These are phyloP conservation scores for Watsonalla binaria DNA, from an alignment of 2,888 invertebrate species.

Conservation along the genomic window DNA sequence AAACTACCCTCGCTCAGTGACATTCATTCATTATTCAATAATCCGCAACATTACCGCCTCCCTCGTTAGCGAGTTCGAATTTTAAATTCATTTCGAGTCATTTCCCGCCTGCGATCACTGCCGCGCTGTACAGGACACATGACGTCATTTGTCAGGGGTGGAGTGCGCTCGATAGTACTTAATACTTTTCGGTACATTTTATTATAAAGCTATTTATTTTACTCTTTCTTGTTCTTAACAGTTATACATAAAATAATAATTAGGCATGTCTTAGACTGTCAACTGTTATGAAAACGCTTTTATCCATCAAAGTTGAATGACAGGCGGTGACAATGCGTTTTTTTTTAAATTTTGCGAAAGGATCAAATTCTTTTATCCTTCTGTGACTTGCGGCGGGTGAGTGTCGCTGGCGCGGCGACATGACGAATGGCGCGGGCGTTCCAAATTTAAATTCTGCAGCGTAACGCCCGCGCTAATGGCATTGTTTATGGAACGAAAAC, in stretches of 20 bases:
- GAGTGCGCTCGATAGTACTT: constrained; percentile 23
- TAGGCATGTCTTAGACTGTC: background rate
- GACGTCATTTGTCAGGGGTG: constrained; percentile 72
- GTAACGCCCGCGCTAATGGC: constrained; percentile 74
- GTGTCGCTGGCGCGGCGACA: constrained; percentile 72
- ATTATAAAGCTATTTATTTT: background rate
- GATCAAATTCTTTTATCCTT: constrained; percentile 33
- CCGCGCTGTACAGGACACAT: constrained; percentile 70
- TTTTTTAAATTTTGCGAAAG: constrained; percentile 26
- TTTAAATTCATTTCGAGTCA: constrained; percentile 78
- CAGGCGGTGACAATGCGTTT: background rate
- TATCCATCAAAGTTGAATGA: no score
- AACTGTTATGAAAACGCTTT: no score
- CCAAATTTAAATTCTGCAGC: constrained; percentile 77
- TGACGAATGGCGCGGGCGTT: constrained; percentile 72
- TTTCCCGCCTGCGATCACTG: constrained; percentile 52
- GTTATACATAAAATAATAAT: background rate
- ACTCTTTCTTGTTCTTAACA: background rate
- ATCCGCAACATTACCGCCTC: constrained; percentile 44
- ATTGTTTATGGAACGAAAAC: constrained; percentile 70
- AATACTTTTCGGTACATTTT: constrained; percentile 26
- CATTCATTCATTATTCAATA: constrained; percentile 55
- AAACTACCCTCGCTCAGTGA: constrained; percentile 10
- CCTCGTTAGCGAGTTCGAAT: constrained; percentile 73
- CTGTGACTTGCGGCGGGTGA: constrained; percentile 38